A percentile compares a stretch with the other conserved stretches of the same genome.
phyloP scores from a whole-genome alignment of 2,888 invertebrate genomes.

The Eudasyphora cyanicolor region DNA sequence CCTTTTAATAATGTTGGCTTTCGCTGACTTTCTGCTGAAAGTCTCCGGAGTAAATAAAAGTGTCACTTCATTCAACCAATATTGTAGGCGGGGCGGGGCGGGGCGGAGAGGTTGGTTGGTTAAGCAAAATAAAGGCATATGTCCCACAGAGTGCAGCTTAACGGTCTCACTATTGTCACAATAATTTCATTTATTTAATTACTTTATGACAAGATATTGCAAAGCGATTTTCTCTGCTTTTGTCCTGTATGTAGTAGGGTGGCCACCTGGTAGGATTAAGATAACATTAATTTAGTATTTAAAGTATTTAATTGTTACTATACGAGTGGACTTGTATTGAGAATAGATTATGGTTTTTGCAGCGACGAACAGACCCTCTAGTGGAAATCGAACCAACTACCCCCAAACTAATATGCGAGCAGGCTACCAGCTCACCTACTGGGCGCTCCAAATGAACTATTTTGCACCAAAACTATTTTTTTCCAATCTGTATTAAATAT shows the following conservation, averaged over 20 bases:
- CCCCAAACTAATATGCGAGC: too few species aligned
- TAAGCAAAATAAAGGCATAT: too few species aligned
- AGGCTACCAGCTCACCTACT: too few species aligned
- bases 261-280: conserved; percentile 27
- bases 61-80: conserved; percentile 40
- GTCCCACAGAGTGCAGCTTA: conserved; percentile 46
- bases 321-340: too few species aligned
- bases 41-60: conserved; percentile 38
- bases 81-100: conserved; percentile 7
- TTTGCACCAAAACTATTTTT: too few species aligned
- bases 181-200: conserved; percentile 62
- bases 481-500: too few species aligned
- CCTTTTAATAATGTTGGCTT: conserved; percentile 12
- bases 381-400: too few species aligned
- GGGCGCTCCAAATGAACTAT: too few species aligned
- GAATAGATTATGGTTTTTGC: too few species aligned
- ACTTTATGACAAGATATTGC: conserved; percentile 58
- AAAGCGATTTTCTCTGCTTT: conserved; percentile 34
- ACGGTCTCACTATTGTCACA: conserved; percentile 53
- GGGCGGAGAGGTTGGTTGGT: too few species aligned
- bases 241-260: conserved; percentile 20
- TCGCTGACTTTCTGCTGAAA: not conserved
- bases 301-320: too few species aligned
- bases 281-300: not conserved
- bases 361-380: too few species aligned